Evolutionary conservation across 2,797 vertebrate genomes (phyloP), one percentile per base, ranked within the genome.

Genomic region (Coluber constrictor): DNA sequence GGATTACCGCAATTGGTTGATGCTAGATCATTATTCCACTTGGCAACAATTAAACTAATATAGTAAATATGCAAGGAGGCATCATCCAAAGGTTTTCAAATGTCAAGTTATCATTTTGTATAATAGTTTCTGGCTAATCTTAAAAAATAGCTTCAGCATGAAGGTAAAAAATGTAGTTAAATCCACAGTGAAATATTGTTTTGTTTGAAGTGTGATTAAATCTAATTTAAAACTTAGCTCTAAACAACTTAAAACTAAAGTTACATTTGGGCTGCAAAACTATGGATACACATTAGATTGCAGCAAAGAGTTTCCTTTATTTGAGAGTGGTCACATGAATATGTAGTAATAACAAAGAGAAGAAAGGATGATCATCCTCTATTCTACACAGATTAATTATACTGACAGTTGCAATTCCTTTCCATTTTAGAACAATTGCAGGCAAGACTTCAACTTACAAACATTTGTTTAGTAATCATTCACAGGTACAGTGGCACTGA

Each of bases 1-100:
- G 25, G 37, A 56, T 92, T 23, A 89, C 57, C n/a, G 3, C 51
- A 37, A 87, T 43, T 61, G 61, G 47, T 15, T 90, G 86, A 23
- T 32, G 86, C 86, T 66, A 32, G 74, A 92, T 89, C 89, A 92
- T 25, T 54, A 25, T 56, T 93, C 90, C 70, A 15, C n/a, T 61
- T 89, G 91, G 55, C 87, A 92, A 89, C 66, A 87, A 51, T 47
- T 94, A 63, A 89, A 90, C 13, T 88, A 1, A 1, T 93, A n/a
- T 59, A 15, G 56, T 90, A 94, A 91, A 90, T 63, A 93, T 66
- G 27, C 86, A 94, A 88, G 66, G 66, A 63, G 55, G 23, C 0
- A 23, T 55, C 16, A 88, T 43, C 25, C n/a, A 89, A 27, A 79
- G 66, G 20, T 88, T 59, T 86, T 83, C 11, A 86, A 60, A 70